These are phyloP conservation scores for Manis pentadactyla DNA, from an alignment of 2,797 vertebrate species.

Conservation along the genomic window DNA sequence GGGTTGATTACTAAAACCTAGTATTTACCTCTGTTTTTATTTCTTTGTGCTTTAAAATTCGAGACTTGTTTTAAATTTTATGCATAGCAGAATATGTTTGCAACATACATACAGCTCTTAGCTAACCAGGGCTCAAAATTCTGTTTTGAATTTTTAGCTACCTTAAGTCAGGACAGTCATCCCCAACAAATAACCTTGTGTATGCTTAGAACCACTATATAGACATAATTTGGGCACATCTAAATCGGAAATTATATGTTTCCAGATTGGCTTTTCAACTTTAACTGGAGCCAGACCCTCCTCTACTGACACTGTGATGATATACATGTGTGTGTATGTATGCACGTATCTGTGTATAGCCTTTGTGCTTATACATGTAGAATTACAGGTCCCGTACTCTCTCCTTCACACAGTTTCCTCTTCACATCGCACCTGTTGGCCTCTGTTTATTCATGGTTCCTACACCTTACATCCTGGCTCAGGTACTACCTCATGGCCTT, in stretches of 20 bases:
- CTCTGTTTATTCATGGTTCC: neutral
- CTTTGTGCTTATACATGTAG: neutral
- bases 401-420: neutral
- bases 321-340: neutral
- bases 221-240: neutral
- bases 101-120: neutral
- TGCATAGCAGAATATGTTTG: neutral
- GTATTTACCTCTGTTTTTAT: neutral
- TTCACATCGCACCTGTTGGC: neutral
- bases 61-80: neutral
- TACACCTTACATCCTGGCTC: neutral
- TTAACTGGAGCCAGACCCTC: neutral
- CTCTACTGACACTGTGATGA: neutral
- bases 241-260: neutral
- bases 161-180: neutral
- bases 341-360: neutral
- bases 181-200: neutral
- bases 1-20: neutral
- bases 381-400: neutral
- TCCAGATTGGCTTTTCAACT: neutral
- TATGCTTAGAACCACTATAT: neutral
- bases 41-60: constrained; percentile 29
- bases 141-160: constrained; percentile 1
- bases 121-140: constrained; percentile 12
- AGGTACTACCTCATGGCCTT: neutral